A percentile compares a stretch with the other conserved stretches of the same genome.
These are phyloP conservation scores for Melanotaenia boesemani DNA, from an alignment of 2,797 vertebrate genomes.

Conservation along the genomic window DNA sequence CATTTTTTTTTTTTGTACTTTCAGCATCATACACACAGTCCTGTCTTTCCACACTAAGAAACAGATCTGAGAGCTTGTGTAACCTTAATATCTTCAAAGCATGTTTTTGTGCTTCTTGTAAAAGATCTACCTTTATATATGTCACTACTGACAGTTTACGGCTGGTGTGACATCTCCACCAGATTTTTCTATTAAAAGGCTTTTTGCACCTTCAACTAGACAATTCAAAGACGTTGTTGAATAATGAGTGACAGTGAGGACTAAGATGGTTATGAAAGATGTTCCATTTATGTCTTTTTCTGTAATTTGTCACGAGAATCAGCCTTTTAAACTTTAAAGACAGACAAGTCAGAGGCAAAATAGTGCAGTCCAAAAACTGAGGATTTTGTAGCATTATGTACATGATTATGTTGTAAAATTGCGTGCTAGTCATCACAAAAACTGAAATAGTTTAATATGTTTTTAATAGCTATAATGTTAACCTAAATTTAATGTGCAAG, in stretches of 20 bases:
- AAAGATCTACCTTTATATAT: slow-evolving; percentile 34
- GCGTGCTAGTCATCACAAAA: no score
- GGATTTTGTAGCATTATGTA: no score
- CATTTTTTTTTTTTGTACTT: slow-evolving; percentile 11
- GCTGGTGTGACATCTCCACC: slow-evolving; percentile 32
- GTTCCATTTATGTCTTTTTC: slow-evolving; percentile 22
- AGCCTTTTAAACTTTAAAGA: background rate
- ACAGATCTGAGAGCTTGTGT: slow-evolving; percentile 18
- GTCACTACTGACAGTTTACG: slow-evolving; percentile 43
- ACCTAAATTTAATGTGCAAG: no score
- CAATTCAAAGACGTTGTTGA: slow-evolving; percentile 31
- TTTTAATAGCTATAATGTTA: no score
- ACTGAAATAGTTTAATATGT: no score
- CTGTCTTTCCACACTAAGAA: slow-evolving; percentile 15
- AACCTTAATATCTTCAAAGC: slow-evolving; percentile 34
- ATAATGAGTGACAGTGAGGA: slow-evolving; percentile 31
- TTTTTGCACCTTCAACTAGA: slow-evolving; percentile 28
- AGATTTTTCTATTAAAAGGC: slow-evolving; percentile 39
- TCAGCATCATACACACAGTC: background rate
- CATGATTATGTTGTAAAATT: no score
- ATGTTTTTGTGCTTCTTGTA: slow-evolving; percentile 16
- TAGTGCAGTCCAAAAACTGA: background rate
- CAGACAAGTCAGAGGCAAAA: slow-evolving; percentile 1
- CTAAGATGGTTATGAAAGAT: slow-evolving; percentile 22
- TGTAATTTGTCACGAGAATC: slow-evolving; percentile 18